Evolutionary conservation across 1,140 invertebrate species (phyloP).

Genomic region (Colletes gigas): DNA sequence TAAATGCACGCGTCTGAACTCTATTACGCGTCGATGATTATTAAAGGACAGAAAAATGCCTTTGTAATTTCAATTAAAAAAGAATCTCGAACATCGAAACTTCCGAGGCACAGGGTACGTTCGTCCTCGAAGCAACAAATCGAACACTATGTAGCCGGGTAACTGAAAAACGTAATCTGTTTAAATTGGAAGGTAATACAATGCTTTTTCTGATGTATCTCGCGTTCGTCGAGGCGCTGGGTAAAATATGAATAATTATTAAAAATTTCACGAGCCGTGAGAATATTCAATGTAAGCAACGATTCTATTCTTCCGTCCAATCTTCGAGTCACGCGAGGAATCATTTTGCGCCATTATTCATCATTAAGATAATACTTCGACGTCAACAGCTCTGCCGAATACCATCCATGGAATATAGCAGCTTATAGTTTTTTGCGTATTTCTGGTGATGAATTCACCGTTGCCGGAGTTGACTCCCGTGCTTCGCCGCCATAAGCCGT

Average conservation of each 20-base stretch:
- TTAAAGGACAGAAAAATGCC: no score
- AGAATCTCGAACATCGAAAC: no score
- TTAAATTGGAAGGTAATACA: background rate
- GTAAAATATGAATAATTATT: background rate
- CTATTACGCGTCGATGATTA: no score
- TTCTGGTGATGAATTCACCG: constrained; percentile 38
- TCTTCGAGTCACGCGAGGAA: constrained; percentile 51
- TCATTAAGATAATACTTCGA: constrained; percentile 56
- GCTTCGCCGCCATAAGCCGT: constrained; percentile 8
- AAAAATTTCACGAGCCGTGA: background rate
- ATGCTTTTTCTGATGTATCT: background rate
- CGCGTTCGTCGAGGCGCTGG: background rate
- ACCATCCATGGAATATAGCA: constrained; percentile 34
- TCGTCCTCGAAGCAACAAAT: background rate
- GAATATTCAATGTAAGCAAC: constrained; percentile 5
- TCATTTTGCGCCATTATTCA: constrained; percentile 57
- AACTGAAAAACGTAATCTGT: background rate
- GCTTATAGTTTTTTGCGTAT: constrained; percentile 32
- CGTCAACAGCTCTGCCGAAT: constrained; percentile 44
- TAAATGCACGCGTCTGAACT: background rate
- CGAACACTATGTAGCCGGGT: background rate
- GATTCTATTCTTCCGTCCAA: constrained; percentile 9
- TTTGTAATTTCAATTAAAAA: no score
- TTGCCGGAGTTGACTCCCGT: constrained; percentile 32
- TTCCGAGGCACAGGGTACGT: no score